phyloP scores from a whole-genome alignment of 2,113 vertebrate species.

The Oplegnathus fasciatus region DNA sequence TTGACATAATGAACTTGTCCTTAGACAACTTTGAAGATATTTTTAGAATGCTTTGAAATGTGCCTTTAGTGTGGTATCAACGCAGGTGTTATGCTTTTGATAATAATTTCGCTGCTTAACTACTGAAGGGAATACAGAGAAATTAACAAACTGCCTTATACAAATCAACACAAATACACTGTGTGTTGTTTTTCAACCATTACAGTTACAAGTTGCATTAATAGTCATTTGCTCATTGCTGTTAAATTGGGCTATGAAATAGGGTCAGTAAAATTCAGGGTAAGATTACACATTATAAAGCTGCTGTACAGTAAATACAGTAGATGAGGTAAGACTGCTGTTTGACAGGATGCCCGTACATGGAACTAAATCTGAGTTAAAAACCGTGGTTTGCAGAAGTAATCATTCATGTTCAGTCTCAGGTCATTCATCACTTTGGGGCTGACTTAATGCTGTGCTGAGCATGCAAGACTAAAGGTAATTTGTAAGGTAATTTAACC shows the following conservation, averaged over 20 bases:
- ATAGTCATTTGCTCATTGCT: neutral
- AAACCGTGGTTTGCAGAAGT: constrained; percentile 8
- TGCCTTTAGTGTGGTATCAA: neutral
- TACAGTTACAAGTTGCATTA: neutral
- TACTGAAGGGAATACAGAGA: neutral
- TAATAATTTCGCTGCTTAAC: neutral
- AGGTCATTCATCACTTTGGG: too few species aligned
- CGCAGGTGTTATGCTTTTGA: neutral
- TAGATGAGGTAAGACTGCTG: constrained; percentile 29
- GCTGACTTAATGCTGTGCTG: too few species aligned
- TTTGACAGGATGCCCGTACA: constrained; percentile 45
- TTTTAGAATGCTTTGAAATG: constrained; percentile 33
- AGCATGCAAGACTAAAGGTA: too few species aligned
- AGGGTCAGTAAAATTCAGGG: neutral
- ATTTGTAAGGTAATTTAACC: too few species aligned
- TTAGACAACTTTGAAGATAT: neutral
- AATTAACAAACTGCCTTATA: neutral
- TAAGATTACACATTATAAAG: constrained; percentile 8
- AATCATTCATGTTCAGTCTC: neutral
- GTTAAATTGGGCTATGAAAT: neutral
- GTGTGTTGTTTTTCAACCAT: constrained; percentile 9
- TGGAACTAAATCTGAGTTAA: constrained; percentile 37
- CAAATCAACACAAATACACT: too few species aligned
- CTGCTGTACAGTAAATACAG: constrained; percentile 33
- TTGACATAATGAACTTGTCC: constrained; percentile 18